These are phyloP conservation scores for Antedon mediterranea DNA, from an alignment of 53 echinoderm and acorn worm genomes.

Conservation along the genomic window DNA sequence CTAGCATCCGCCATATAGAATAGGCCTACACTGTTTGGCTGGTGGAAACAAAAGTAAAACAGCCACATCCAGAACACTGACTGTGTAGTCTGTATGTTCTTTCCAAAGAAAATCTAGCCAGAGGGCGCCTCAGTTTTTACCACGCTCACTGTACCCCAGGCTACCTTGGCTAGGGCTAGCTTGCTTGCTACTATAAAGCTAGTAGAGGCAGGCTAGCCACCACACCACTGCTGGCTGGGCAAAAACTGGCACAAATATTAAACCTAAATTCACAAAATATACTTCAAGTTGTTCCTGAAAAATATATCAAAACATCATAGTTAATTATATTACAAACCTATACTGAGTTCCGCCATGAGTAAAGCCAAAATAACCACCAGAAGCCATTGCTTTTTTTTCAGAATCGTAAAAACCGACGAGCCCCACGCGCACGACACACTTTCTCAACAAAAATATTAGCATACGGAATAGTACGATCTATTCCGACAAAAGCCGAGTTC, in stretches of 20 bases:
- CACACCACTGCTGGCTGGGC: too few species aligned
- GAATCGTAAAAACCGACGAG: background rate
- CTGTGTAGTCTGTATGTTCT: too few species aligned
- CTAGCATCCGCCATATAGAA: too few species aligned
- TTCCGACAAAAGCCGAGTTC: background rate
- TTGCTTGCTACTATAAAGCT: too few species aligned
- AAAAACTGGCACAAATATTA: background rate
- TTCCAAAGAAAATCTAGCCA: too few species aligned
- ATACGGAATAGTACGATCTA: background rate
- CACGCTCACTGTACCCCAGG: too few species aligned
- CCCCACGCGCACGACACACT: background rate
- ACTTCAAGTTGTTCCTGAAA: background rate
- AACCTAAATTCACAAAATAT: background rate
- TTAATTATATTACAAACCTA: slow-evolving; percentile 23
- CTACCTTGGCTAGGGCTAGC: too few species aligned
- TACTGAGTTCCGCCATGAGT: slow-evolving; percentile 81
- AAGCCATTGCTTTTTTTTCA: slow-evolving; percentile 20
- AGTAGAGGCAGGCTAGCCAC: too few species aligned
- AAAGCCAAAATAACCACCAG: slow-evolving; percentile 81
- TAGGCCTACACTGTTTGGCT: too few species aligned
- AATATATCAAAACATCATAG: background rate
- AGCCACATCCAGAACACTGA: too few species aligned
- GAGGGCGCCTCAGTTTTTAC: too few species aligned
- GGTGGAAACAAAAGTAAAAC: too few species aligned
- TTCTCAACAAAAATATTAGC: background rate